Base-by-base conservation (phyloP, 2,888 invertebrate species). In the Melieria crassipennis region DNA sequence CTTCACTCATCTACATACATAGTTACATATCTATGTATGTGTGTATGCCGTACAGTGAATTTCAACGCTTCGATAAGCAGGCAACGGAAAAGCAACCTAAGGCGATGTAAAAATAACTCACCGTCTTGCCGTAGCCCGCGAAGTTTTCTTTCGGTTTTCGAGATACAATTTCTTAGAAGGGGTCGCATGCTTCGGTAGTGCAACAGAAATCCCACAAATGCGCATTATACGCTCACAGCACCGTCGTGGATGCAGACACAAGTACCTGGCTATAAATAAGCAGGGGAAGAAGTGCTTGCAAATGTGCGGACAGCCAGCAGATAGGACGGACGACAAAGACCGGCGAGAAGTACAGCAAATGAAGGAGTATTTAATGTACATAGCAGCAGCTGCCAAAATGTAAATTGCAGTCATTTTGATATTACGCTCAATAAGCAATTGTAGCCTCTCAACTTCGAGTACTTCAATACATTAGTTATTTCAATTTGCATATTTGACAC, bases 131-230 rank as follows among this genome's bases (percentile, higher is more conserved):
- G 56, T 56, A 58, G 61, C 52, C 52, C 6, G 46, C 16, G 9
- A 13, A 7, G 43, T 30, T 30, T 30, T 30, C 30, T 65, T 70
- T 66, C 65, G 61, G 60, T 52, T 47, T 48, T 60, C 30, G 30
- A 30, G 67, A 60, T 45, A 58, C 69, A 48, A 73, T 76, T 82
- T 83, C 82, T 83, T 82, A 77, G 83, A 77, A 81, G 83, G 80
- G 82, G 82, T 83, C 83, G 77, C 76, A 79, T 79, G 82, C 82
- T 78, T 81, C 81, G 78, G 73, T 76, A 30, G 30, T 30, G 30
- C 30, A 30, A 30, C 30, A 30, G 30, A 30, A 30, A 30, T 30
- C 30, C 30, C 30, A 30, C 30, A 30, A 30, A 30, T 30, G 30
- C 30, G 30, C 30, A 30, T 30, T 30, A 30, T 30, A 30, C 30